Percentiles rank a stretch among this genome's conserved stretches.
Conservation (phyloP, 2,113 vertebrate species). For the Tonatia bakeri region DNA sequence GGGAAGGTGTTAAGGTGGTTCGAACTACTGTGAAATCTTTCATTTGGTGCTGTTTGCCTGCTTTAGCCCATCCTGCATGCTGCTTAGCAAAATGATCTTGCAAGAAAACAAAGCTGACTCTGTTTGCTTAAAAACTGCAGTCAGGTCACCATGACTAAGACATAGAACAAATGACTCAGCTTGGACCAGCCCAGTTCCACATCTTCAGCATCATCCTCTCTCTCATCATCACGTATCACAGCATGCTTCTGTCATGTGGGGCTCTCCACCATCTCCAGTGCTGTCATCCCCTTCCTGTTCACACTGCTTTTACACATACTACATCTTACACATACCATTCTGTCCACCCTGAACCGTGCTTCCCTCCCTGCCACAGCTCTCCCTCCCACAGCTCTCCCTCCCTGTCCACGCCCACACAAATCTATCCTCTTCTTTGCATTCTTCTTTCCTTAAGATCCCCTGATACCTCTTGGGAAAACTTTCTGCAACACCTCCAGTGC, state of each 20-base stretch:
- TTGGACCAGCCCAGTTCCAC: too few species aligned
- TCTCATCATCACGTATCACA: accelerated
- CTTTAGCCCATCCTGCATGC: too few species aligned
- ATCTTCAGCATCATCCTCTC: too few species aligned
- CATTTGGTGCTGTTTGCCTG: accelerated
- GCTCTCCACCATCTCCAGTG: accelerated
- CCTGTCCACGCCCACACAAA: neutral
- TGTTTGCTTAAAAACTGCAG: neutral
- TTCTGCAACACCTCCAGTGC: neutral
- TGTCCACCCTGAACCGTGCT: accelerated
- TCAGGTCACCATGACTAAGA: neutral
- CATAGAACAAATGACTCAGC: neutral
- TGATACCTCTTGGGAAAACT: accelerated
- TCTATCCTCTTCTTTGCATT: neutral
- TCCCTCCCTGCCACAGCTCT: too few species aligned
- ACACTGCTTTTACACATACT: neutral
- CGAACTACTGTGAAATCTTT: neutral
- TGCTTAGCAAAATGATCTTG: neutral
- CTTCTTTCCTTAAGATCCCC: neutral
- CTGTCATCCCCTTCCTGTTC: neutral
- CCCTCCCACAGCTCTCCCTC: neutral
- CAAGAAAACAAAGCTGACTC: neutral
- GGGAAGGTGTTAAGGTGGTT: neutral
- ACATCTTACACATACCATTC: neutral
- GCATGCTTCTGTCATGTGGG: accelerated